Base-by-base conservation (phyloP, 2,888 invertebrate species). In the Eulithis prunata region DNA sequence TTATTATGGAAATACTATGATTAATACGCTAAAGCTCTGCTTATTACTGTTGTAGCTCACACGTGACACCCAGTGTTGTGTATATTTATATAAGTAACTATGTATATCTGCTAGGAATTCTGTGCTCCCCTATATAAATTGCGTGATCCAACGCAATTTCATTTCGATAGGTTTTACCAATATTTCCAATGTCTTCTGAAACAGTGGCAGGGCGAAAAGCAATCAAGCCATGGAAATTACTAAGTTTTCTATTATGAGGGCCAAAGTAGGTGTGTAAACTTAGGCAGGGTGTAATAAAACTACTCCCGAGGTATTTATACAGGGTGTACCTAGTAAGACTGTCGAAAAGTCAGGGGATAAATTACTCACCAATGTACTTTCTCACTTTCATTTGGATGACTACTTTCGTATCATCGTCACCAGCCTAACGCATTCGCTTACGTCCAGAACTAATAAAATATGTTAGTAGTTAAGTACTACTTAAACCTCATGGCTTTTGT, bases 401-500 rank as follows among this genome's bases (percentile, higher is more conserved):
- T 32, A 32, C 32, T 32, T 6, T 32, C 5, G 6, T 4, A 32
- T 32, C 32, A 38, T 47, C 13, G 10, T n/a, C 32, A 46, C 32
- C 21, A 47, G 57, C 10, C 7, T 49, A 5, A 55, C 41, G 13
- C 47, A 56, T 13, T 47, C 53, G 53, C 52, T 38, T 14, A 52
- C 62, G 36, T 46, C 46, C 14, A 36, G 38, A 21, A 45, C 53
- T 52, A 21, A 56, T 62, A 57, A 51, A 47, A 36, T 54, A 53
- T 28, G 45, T 51, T 46, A 8, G 10, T 38, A 38, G 32, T n/a
- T n/a, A n/a, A n/a, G 32, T 32, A n/a, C 4, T 14, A 53, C 57
- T 57, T 57, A 57, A 57, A 54, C 62, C 51, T n/a, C 43, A 59
- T 61, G 52, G 64, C 63, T 71, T 57, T 47, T 66, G 66, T 64